Base-by-base conservation (phyloP, 2,113 vertebrate genomes). In the Pagrus major region DNA sequence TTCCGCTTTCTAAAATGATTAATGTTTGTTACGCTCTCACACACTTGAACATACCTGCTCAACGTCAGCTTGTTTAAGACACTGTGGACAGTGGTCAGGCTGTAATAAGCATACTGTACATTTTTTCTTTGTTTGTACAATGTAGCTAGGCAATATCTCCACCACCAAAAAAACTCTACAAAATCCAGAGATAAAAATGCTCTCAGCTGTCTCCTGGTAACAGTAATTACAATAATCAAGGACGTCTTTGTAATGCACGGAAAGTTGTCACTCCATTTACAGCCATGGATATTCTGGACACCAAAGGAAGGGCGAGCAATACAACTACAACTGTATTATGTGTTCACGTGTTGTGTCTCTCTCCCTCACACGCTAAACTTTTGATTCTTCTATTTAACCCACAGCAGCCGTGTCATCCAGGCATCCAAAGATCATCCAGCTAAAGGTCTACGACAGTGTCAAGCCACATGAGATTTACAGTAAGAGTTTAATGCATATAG, bases 1-100 rank as follows among this genome's bases (percentile, higher is more conserved):
- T 74, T 72, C 54, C 63, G 27, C 23, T n/a, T 18, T 61, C n/a
- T 12, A 37, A 56, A 52, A 55, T 51, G 11, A 77, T 37, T 33
- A 8, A 56, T 33, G 56, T 14, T 51, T 59, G 29, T 35, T 6
- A 21, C 15, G 8, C 61, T 63, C 29, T 47, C 39, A 11, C 27
- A 65, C 3, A n/a, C 41, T 23, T 68, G 55, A 58, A 74, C 31
- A 59, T 20, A 14, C 58, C 47, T 29, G 21, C 16, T 71, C 71
- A 70, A 2, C 46, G 76, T 65, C 71, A 56, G 11, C 23, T 25
- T 77, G 68, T 71, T 76, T 76, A 72, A 60, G 31, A 61, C 39
- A 11, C n/a, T 10, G 47, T 11, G 49, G 61, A 29, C 51, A 58
- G 25, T 44, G 20, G 39, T 37, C 33, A 63, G 2, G 1, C 11